phyloP scores from a whole-genome alignment of 2,113 vertebrate genomes.

The Kryptolebias marmoratus region DNA sequence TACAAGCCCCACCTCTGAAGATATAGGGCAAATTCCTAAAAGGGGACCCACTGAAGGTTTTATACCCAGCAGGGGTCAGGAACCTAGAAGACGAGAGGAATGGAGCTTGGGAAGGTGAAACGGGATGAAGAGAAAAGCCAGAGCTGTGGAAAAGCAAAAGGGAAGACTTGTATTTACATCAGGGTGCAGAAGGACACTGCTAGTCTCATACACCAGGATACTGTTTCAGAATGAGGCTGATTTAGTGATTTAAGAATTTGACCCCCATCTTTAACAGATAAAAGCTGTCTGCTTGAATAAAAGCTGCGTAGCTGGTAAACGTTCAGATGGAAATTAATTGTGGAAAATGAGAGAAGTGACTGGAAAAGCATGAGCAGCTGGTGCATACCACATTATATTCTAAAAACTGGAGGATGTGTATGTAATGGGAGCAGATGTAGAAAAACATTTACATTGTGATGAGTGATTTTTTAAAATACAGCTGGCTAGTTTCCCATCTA shows the following conservation, averaged over 20 bases:
- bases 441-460: background rate
- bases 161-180: background rate
- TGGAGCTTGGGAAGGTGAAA: constrained; percentile 9
- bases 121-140: constrained; percentile 22
- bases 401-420: background rate
- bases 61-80: constrained; percentile 52
- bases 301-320: background rate
- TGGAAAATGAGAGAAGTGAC: background rate
- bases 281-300: background rate
- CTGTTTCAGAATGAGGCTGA: too few relatives aligned
- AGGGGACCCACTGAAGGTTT: constrained; percentile 63
- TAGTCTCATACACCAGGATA: too few relatives aligned
- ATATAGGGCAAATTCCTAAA: constrained; percentile 74
- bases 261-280: background rate
- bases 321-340: background rate
- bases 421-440: constrained; percentile 4
- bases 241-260: too few relatives aligned
- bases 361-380: background rate
- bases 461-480: background rate
- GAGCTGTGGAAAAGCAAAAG: background rate
- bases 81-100: constrained; percentile 42
- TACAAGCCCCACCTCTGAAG: constrained; percentile 48
- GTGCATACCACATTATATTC: background rate
- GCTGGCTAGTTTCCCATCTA: background rate
- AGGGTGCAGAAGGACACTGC: background rate